Evolutionary conservation across 2,113 vertebrate genomes (phyloP), one percentile per base, ranked within the genome.

Genomic region (Sinosuthora webbiana): DNA sequence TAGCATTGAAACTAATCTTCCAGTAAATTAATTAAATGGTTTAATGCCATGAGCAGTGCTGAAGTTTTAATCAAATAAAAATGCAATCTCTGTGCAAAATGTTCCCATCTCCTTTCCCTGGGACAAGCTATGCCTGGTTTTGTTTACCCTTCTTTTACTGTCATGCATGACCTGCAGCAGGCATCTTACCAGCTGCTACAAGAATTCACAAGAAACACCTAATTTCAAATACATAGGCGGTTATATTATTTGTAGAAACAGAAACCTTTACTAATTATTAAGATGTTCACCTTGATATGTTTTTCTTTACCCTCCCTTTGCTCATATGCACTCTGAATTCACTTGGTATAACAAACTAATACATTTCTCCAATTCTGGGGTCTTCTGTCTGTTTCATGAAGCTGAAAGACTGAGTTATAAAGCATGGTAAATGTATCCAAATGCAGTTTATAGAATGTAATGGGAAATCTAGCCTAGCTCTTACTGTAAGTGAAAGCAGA

Each of bases 51-150:
- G 27, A 94, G 68, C 33, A 55, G 53, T 56, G 21, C 44, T 89
- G 35, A 90, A 92, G 39, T 93, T 95, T 90, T 95, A 94, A 92
- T 95, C 69, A 90, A 94, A 93, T 89, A 85, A 90, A 93, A 90
- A 62, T 55, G n/a, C 83, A 70, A 85, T 89, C 59, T 83, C 77
- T 92, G 69, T 84, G 90, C 75, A 86, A 86, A 96, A 79, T 80
- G 35, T 92, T 93, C 89, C 47, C 81, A 64, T 88, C 57, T 64
- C 59, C 60, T 90, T 94, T 91, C 42, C 59, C 86, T 69, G 52
- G 70, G 83, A 89, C 35, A 85, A 89, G 39, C 22, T 74, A 42
- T 57, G 49, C 73, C 47, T 83, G 25, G 37, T 59, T 89, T 62
- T 88, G 64, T 93, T 85, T 90, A 64, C 52, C 77, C 52, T 50